Conservation (phyloP, 2,888 invertebrate genomes). For the Emmelina monodactyla region DNA sequence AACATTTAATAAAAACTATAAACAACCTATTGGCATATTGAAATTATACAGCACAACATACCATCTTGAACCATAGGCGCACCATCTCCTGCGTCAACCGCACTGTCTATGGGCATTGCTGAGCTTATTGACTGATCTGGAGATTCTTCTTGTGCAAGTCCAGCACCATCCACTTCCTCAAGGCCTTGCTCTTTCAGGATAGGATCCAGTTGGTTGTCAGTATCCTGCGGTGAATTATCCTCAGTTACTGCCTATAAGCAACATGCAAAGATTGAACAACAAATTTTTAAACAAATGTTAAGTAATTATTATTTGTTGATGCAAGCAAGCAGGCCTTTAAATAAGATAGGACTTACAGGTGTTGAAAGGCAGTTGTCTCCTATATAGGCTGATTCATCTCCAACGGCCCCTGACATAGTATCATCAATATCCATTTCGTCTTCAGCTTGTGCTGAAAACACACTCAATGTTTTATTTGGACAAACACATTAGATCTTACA, state of each 20-base stretch:
- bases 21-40: no score
- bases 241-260: conserved; percentile 39
- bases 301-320: no score
- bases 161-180: conserved; percentile 33
- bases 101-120: conserved; percentile 49
- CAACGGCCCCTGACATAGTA: conserved; percentile 35
- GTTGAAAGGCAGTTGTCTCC: conserved; percentile 60
- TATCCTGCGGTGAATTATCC: conserved; percentile 45
- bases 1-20: no score
- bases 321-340: no score
- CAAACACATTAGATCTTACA: background rate
- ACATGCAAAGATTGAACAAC: no score
- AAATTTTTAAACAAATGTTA: no score
- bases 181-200: conserved; percentile 38
- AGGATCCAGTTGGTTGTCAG: conserved; percentile 39
- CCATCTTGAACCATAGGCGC: conserved; percentile 50
- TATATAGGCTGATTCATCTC: conserved; percentile 52
- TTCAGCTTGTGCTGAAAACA: conserved; percentile 31
- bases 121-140: conserved; percentile 61
- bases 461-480: background rate
- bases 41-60: no score
- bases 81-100: conserved; percentile 44
- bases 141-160: conserved; percentile 46
- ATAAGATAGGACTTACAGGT: conserved; percentile 54
- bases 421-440: conserved; percentile 61